Evolutionary conservation across 2,113 vertebrate species (phyloP), one percentile per base, ranked within the genome.

Genomic region (Actenoides lindsayi): DNA sequence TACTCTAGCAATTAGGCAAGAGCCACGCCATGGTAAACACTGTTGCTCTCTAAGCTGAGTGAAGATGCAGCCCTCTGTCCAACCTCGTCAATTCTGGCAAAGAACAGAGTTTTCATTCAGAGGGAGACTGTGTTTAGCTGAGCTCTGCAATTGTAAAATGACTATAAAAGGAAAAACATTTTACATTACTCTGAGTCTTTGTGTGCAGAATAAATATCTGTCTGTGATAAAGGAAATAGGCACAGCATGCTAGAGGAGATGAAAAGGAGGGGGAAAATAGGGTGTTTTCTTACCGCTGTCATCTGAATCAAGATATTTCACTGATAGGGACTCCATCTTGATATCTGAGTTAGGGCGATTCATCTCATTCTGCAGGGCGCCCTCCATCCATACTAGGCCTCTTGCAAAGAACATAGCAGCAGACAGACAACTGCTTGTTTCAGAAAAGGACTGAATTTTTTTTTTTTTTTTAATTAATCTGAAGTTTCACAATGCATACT

Each of bases 121-220:
- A 13, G 51, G 48, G 10, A 37, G 30, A 60, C 6, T 19, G 33
- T 78, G 68, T 69, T 87, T 76, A 64, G 65, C 74, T 93, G 62
- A 82, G 33, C n/a, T 94, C 65, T 91, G 31, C 50, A 82, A 50
- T 50, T 65, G 69, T 78, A 79, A 84, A 89, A 96, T 93, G 88
- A n/a, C 95, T 84, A 93, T 94, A 96, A 93, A 97, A 95, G 94
- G 96, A 81, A 93, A 95, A 90, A 35, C 2, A 16, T 44, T 60
- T 86, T 87, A 15, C 53, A 73, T 92, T 92, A 93, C 81, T 91
- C 60, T 17, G 33, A 57, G 69, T 68, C 83, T 89, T 60, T 75
- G n/a, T 88, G 35, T 59, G 44, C 50, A 87, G 62, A 65, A 27
- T 41, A 89, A 31, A 10, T 84, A 20, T 56, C 87, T 74, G 42